Conservation (phyloP, 2,797 vertebrate genomes). For the Buphagus erythrorhynchus region DNA sequence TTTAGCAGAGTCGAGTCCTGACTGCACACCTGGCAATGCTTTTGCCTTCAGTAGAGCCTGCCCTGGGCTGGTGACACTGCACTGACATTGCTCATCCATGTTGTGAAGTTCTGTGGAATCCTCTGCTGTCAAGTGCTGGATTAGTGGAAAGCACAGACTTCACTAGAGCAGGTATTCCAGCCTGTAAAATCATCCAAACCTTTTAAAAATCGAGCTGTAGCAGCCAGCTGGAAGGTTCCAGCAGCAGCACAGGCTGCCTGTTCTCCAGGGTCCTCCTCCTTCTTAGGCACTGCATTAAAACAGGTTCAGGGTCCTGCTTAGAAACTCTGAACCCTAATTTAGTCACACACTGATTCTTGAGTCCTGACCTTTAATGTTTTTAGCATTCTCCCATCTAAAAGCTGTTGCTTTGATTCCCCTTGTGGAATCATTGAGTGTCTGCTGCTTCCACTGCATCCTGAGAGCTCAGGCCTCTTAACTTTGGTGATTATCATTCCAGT, state of each 20-base stretch:
- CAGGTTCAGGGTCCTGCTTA: not conserved
- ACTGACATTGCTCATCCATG: not conserved
- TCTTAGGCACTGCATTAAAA: not conserved
- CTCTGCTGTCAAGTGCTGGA: not conserved
- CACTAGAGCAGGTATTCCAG: not conserved
- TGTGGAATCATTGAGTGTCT: not conserved
- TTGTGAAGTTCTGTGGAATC: not conserved
- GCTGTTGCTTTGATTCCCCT: not conserved
- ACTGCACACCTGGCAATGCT: not conserved
- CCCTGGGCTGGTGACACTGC: not conserved
- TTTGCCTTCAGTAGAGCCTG: not conserved
- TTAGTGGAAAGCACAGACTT: not conserved
- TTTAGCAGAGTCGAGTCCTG: not conserved
- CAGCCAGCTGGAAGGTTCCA: not conserved
- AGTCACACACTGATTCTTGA: not conserved
- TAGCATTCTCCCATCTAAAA: not conserved
- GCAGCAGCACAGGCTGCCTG: not conserved
- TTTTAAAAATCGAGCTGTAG: not conserved
- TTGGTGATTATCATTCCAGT: not conserved
- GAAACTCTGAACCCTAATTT: not conserved
- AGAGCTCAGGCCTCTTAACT: not conserved
- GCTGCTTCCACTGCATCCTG: not conserved
- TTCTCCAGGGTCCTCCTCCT: not conserved
- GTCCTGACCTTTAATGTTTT: not conserved
- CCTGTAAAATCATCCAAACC: not conserved